Evolutionary conservation across 2,888 invertebrate genomes (phyloP).

Genomic region (Flabesymbios commensalis): DNA sequence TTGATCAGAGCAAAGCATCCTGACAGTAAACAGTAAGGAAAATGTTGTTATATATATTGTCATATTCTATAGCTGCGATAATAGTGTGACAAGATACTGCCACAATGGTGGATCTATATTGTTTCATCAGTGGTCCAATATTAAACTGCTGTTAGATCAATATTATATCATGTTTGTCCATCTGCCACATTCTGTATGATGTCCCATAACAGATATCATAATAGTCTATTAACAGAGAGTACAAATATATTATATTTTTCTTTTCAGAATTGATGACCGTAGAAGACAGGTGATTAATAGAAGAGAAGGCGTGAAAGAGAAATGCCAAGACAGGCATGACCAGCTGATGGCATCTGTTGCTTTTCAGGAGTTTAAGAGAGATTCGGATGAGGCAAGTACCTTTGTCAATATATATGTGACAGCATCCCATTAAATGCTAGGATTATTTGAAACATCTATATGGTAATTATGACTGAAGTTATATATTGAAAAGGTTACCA

Average conservation of each 20-base stretch:
- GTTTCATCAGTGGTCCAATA: too few relatives aligned
- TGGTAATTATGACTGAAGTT: too few relatives aligned
- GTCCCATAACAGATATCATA: background rate
- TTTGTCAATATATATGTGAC: too few relatives aligned
- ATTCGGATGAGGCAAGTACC: slow-evolving; percentile 76
- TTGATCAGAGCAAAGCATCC: slow-evolving; percentile 80
- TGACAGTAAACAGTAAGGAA: slow-evolving; percentile 74
- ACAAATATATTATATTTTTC: too few relatives aligned
- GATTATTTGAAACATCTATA: too few relatives aligned
- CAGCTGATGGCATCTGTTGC: slow-evolving; percentile 82
- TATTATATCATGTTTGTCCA: background rate
- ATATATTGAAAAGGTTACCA: too few relatives aligned
- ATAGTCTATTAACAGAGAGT: slow-evolving; percentile 71
- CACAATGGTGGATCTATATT: background rate
- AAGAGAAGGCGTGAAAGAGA: slow-evolving; percentile 72
- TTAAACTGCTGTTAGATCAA: too few relatives aligned
- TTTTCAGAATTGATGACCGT: slow-evolving; percentile 65
- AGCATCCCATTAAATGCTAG: too few relatives aligned
- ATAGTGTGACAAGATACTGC: background rate
- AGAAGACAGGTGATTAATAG: slow-evolving; percentile 76
- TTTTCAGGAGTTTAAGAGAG: slow-evolving; percentile 90
- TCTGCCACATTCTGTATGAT: background rate
- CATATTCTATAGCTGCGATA: background rate
- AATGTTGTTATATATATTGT: background rate
- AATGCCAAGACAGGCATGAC: slow-evolving; percentile 74